Evolutionary conservation across 2,797 vertebrate species (phyloP).

Genomic region (Pipistrellus pygmaeus): DNA sequence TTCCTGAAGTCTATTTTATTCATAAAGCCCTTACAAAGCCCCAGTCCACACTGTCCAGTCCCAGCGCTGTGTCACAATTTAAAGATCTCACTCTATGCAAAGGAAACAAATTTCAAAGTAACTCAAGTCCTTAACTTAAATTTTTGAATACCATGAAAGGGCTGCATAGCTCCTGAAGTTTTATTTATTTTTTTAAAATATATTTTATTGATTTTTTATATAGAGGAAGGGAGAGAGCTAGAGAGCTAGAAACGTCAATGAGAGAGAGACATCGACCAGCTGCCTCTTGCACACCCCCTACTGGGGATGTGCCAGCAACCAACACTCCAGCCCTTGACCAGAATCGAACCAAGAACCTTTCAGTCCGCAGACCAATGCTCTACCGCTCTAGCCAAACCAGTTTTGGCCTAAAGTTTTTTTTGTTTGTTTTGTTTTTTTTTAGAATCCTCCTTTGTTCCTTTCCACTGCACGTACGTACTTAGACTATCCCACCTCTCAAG

Average conservation of each 20-base stretch:
- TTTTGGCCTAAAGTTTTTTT: no score
- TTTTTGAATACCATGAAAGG: neutral
- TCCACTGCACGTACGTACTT: neutral
- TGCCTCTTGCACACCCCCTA: no score
- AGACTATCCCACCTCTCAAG: neutral
- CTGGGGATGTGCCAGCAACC: no score
- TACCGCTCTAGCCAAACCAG: no score
- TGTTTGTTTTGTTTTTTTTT: neutral
- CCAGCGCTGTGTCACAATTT: neutral
- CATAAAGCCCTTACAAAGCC: neutral
- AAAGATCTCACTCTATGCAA: neutral
- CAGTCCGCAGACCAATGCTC: no score
- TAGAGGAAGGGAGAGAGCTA: no score
- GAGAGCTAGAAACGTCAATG: no score
- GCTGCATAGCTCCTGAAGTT: neutral
- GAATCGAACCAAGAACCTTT: no score
- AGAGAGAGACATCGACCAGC: no score
- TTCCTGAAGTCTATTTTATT: neutral
- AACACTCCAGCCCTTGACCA: no score
- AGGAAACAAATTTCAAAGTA: constrained; percentile 36
- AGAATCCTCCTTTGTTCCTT: neutral
- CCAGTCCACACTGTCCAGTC: neutral
- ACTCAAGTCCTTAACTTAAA: neutral
- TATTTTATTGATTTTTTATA: no score
- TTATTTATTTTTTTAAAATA: no score